These are phyloP conservation scores for Spizaetus ornatus DNA, from an alignment of 2,113 vertebrate species.

Conservation along the genomic window DNA sequence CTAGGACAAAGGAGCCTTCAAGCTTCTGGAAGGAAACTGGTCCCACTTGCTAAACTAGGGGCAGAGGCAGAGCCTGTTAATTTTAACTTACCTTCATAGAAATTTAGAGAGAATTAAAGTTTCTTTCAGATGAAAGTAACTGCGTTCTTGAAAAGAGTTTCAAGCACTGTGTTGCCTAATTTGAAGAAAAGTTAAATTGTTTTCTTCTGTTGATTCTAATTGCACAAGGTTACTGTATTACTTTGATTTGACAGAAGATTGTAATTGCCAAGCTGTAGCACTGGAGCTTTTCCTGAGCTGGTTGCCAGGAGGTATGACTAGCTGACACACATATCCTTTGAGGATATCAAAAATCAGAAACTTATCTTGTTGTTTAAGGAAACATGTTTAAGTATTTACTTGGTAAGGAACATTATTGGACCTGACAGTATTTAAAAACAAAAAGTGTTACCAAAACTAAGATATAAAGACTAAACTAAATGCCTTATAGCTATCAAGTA, in stretches of 20 bases:
- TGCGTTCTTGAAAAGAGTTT: not conserved
- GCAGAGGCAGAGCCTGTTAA: not conserved
- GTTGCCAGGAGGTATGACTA: not conserved
- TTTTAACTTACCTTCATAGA: not conserved
- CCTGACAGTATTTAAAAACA: rapidly evolving
- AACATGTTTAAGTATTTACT: not conserved
- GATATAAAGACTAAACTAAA: not conserved
- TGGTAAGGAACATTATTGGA: not conserved
- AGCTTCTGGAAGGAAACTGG: not conserved
- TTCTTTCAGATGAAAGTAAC: not conserved
- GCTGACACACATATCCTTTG: not conserved
- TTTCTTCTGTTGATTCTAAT: not conserved
- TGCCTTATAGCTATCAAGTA: not conserved
- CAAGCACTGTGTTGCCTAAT: not conserved
- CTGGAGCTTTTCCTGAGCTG: not conserved
- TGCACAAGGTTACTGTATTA: not conserved
- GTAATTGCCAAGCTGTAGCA: not conserved
- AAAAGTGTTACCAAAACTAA: not conserved
- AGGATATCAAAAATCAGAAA: not conserved
- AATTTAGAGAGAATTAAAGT: not conserved
- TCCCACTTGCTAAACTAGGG: not conserved
- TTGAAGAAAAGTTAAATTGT: not conserved
- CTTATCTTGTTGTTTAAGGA: not conserved
- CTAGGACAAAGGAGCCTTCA: not conserved
- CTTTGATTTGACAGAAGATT: not conserved